A percentile compares a stretch with the other conserved stretches of the same genome.
Conservation (phyloP, 2,113 vertebrate species). For the Pangasianodon hypophthalmus region DNA sequence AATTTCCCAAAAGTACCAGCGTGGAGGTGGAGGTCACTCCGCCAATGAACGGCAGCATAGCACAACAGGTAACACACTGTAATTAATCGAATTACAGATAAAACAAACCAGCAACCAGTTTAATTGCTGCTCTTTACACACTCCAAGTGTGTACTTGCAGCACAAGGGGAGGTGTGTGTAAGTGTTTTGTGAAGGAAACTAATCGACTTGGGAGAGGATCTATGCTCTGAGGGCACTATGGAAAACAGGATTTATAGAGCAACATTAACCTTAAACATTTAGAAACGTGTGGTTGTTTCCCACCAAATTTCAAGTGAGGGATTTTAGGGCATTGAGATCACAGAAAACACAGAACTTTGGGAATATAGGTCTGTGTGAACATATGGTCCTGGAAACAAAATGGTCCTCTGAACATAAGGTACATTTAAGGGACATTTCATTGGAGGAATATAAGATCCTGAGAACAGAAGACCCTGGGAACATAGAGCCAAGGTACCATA, state of each 20-base stretch:
- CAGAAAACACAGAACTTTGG: no score
- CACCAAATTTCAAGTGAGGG: background rate
- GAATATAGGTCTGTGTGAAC: background rate
- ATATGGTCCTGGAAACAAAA: background rate
- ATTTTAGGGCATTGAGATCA: no score
- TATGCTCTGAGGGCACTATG: no score
- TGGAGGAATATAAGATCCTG: background rate
- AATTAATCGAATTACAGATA: background rate
- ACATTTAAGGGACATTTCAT: background rate
- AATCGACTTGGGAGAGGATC: no score
- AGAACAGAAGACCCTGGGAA: background rate
- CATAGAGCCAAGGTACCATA: background rate
- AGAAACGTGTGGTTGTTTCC: background rate
- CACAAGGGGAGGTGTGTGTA: no score
- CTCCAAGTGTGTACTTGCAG: no score
- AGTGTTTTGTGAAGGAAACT: no score
- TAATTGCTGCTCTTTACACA: background rate
- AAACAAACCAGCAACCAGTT: background rate
- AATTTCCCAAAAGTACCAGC: slow-evolving; percentile 80
- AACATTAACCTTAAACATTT: background rate
- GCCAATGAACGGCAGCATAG: slow-evolving; percentile 83
- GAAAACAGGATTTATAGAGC: background rate
- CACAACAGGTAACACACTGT: slow-evolving; percentile 63
- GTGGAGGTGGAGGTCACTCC: slow-evolving; percentile 92
- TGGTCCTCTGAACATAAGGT: background rate